Evolutionary conservation across 2,797 vertebrate genomes (phyloP), one percentile per base, ranked within the genome.

Genomic region (Pseudomugil gertrudae): DNA sequence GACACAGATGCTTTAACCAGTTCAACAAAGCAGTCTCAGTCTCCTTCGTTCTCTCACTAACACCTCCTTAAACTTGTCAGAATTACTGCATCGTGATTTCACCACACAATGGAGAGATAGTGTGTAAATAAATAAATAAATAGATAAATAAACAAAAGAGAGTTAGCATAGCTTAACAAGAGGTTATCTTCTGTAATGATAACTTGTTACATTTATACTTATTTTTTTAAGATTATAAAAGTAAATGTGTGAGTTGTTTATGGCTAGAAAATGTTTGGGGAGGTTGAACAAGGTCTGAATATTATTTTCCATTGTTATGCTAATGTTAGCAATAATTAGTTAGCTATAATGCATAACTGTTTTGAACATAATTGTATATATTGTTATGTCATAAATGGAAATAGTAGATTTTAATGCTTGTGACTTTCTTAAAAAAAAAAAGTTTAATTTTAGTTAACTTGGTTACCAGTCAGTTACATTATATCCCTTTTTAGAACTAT

Each of bases 1-100:
- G n/a, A n/a, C n/a, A n/a, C n/a, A n/a, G 5, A 62, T 70, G 69
- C 61, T 72, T 86, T 86, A 83, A 76, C 87, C 87, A 59, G 45
- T 76, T 48, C 69, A 82, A 76, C 59, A 77, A 83, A 81, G 75
- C 73, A 52, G 63, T 50, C 73, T 57, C 61, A 74, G 69, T 73
- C 66, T 59, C 59, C 65, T 68, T 62, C 70, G 60, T 64, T 66
- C 71, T 72, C 36, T 59, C 23, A 9, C 54, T 67, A 70, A 79
- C 78, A 61, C 54, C 62, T 64, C 64, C 61, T 62, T 11, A 2
- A 33, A 69, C 21, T 33, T 55, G 29, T 21, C 3, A 54, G 32
- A 72, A 70, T n/a, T 7, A 66, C 24, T n/a, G 17, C n/a, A 57
- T 8, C 7, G 55, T 47, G 17, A 29, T 26, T n/a, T 26, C 24